A percentile compares a stretch with the other conserved stretches of the same genome.
Conservation (phyloP, 2,797 vertebrate genomes). For the Thaleichthys pacificus region DNA sequence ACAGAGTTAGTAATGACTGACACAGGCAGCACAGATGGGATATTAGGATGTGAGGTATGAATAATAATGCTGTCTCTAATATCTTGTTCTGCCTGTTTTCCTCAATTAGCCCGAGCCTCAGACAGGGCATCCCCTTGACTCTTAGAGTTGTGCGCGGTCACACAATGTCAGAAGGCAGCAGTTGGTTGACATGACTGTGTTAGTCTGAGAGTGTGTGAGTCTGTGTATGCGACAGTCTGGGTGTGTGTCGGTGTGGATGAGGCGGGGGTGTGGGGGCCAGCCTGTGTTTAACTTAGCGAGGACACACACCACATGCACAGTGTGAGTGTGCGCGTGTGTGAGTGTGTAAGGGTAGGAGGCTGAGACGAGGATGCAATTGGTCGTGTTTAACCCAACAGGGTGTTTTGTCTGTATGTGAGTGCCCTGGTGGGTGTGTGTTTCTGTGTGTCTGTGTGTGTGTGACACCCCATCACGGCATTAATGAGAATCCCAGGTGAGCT, state of each 20-base stretch:
- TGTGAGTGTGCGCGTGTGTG: background rate
- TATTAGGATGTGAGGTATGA: constrained; percentile 34
- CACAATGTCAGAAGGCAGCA: constrained; percentile 31
- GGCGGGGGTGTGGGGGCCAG: constrained; percentile 1
- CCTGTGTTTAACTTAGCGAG: constrained; percentile 2
- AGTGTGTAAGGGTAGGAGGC: background rate
- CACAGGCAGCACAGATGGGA: constrained; percentile 39
- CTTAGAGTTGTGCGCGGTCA: constrained; percentile 23
- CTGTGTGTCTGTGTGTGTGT: background rate
- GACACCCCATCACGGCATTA: constrained; percentile 12
- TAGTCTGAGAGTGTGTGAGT: constrained; percentile 16
- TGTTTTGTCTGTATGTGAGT: background rate
- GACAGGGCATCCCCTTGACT: constrained; percentile 18
- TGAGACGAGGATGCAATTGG: constrained; percentile 15
- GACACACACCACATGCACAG: background rate
- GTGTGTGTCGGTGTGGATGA: constrained; percentile 21
- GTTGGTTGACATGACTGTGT: constrained; percentile 11
- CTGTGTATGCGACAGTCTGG: constrained; percentile 20
- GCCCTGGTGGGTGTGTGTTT: background rate
- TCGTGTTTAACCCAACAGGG: constrained; percentile 2
- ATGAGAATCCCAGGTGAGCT: constrained; percentile 24
- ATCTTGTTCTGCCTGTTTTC: constrained; percentile 39
- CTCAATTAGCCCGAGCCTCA: constrained; percentile 33
- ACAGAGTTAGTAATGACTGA: constrained; percentile 8
- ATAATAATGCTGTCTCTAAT: constrained; percentile 41